phyloP scores from a whole-genome alignment of 1,140 invertebrate genomes.

The Armadillidium nasatum region DNA sequence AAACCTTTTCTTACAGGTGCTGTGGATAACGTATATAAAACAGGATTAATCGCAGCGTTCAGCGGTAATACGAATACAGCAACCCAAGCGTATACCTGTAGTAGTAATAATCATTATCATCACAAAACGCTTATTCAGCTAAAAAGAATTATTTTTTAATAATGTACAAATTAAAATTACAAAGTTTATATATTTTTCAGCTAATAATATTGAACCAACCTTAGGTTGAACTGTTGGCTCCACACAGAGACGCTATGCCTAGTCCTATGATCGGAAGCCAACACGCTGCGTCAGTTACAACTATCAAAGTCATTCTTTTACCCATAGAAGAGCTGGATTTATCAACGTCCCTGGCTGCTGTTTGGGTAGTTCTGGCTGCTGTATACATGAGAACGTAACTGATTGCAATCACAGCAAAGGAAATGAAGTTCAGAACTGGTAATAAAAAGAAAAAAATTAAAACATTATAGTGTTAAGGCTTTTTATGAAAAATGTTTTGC shows the following conservation, averaged over 20 bases:
- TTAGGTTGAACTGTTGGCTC: slow-evolving; percentile 52
- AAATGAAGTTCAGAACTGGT: slow-evolving; percentile 54
- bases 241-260: slow-evolving; percentile 53
- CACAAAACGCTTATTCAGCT: too few species aligned
- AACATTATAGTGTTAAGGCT: neutral
- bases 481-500: neutral
- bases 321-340: slow-evolving; percentile 55
- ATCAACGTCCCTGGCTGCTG: slow-evolving; percentile 47
- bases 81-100: slow-evolving; percentile 52
- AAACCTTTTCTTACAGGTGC: slow-evolving; percentile 39
- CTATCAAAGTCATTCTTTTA: slow-evolving; percentile 56
- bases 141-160: too few species aligned
- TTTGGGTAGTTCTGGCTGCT: slow-evolving; percentile 53
- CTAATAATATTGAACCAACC: too few species aligned
- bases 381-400: slow-evolving; percentile 59
- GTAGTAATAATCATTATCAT: neutral
- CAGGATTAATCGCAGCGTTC: slow-evolving; percentile 54
- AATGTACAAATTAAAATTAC: too few species aligned
- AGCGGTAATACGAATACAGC: slow-evolving; percentile 55
- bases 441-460: slow-evolving; percentile 5
- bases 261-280: slow-evolving; percentile 58
- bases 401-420: slow-evolving; percentile 55
- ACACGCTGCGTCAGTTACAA: slow-evolving; percentile 57
- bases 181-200: too few species aligned
- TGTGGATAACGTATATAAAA: slow-evolving; percentile 54